A percentile compares a stretch with the other conserved stretches of the same genome.
Conservation (phyloP, 2,113 vertebrate species). For the Neomonachus schauinslandi region DNA sequence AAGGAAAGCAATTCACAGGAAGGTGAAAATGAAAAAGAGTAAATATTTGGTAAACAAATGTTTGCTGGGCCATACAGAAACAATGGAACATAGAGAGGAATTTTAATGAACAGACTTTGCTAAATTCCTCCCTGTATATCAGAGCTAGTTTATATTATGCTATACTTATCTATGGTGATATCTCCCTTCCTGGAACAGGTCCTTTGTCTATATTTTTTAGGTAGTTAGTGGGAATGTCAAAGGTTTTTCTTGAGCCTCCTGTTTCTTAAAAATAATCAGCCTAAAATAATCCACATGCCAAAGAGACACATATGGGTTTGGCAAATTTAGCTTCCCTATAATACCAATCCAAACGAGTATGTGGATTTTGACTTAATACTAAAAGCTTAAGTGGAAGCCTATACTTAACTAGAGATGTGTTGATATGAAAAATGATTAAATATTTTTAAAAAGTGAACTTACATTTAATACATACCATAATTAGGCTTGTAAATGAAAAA, state of each 20-base stretch:
- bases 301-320: not conserved
- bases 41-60: not conserved
- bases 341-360: not conserved
- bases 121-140: not conserved
- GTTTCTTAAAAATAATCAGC: not conserved
- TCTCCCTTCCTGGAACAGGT: not conserved
- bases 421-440: not conserved
- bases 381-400: not conserved
- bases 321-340: not conserved
- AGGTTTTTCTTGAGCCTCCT: not conserved
- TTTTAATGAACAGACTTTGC: not conserved
- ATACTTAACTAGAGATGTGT: not conserved
- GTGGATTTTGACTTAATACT: not conserved
- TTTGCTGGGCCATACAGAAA: not conserved
- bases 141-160: not conserved
- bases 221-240: not conserved
- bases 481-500: not conserved
- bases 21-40: not conserved
- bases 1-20: not conserved
- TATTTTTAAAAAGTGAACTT: not conserved
- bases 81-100: not conserved
- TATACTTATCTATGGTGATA: not conserved
- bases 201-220: not conserved
- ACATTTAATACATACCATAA: not conserved
- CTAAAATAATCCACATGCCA: not conserved